These are phyloP conservation scores for Drosophila watanabei DNA, from an alignment of 1,140 invertebrate species.

Conservation along the genomic window DNA sequence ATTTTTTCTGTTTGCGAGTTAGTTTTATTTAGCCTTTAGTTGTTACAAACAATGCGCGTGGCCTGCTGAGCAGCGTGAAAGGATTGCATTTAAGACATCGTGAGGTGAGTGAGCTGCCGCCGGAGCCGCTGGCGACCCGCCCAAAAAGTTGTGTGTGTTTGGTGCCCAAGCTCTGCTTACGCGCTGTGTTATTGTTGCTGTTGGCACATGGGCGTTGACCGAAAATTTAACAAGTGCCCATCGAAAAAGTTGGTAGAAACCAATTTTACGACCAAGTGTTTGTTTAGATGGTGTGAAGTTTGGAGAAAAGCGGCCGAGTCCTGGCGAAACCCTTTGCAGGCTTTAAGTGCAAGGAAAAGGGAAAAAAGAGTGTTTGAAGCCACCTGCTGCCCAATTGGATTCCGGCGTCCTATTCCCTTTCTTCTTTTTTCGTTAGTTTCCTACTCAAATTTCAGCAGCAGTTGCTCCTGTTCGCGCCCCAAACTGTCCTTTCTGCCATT, in stretches of 20 bases:
- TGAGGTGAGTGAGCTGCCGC: slow-evolving; percentile 14
- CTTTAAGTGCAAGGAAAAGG: background rate
- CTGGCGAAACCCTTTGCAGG: background rate
- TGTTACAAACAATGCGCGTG: slow-evolving; percentile 34
- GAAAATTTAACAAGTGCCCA: slow-evolving; percentile 47
- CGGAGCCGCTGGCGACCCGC: slow-evolving; percentile 53
- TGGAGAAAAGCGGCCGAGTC: background rate
- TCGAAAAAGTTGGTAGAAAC: background rate
- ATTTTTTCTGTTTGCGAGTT: slow-evolving; percentile 42
- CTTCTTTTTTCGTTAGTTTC: slow-evolving; percentile 6
- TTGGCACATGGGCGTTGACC: slow-evolving; percentile 83
- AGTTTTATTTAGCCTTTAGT: slow-evolving; percentile 48
- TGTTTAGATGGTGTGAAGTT: background rate
- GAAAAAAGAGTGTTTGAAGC: slow-evolving; percentile 10
- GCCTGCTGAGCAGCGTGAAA: slow-evolving; percentile 13
- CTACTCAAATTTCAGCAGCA: slow-evolving; percentile 60
- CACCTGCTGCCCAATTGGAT: slow-evolving; percentile 76
- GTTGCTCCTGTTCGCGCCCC: slow-evolving; percentile 40
- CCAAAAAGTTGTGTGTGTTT: slow-evolving; percentile 64
- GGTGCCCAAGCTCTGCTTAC: slow-evolving; percentile 66
- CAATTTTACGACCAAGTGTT: background rate
- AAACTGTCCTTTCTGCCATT: slow-evolving; percentile 53
- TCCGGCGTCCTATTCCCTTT: slow-evolving; percentile 17
- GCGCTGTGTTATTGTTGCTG: slow-evolving; percentile 74
- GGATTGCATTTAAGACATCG: slow-evolving; percentile 18